Base-by-base conservation (phyloP, 2,888 invertebrate genomes). In the Hirtodrosophila cameraria region DNA sequence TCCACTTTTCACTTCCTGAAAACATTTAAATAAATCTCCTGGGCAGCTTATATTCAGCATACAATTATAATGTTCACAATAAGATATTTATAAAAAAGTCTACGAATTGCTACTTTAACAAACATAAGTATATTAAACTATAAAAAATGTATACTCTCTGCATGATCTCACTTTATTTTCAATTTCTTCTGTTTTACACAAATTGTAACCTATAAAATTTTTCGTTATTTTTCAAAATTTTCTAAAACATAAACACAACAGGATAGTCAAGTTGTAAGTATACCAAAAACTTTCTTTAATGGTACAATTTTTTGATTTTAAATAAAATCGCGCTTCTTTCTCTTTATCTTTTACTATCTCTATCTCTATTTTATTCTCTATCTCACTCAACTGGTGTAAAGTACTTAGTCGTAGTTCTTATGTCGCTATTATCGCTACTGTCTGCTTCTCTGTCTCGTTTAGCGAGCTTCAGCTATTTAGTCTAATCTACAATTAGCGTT, bases 221-320 rank as follows among this genome's bases (percentile, higher is more conserved):
- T 61, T 86, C 72, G 71, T 71, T 82, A 54, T 86, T 64, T 80
- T 79, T 62, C 66, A 76, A 84, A 81, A 73, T 76, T 77, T 61
- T 57, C 55, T 68, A 61, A 73, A 70, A 70, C 70, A 70, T 61
- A 74, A 70, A 72, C 61, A 72, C 63, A 65, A 73, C 85, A 88
- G 88, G 88, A 87, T 71, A 83, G 86, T 68, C 76, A 82, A 81
- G 79, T 88, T 85, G 88, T 88, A 88, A 88, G 88, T 88, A 88
- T 88, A 80, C 66, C n/a, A n/a, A 68, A 83, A 83, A 81, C 58
- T 66, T 71, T 63, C 52, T 54, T 45, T 36, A 53, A 49, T 64
- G 30, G 54, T 61, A 50, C 23, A 23, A 23, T 23, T 23, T 50
- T 54, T 78, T 60, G 41, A 57, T 45, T 49, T 48, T 48, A 33